Percentiles rank a stretch among this genome's conserved stretches.
phyloP scores from a whole-genome alignment of 2,797 vertebrate genomes.

The Allobates femoralis region DNA sequence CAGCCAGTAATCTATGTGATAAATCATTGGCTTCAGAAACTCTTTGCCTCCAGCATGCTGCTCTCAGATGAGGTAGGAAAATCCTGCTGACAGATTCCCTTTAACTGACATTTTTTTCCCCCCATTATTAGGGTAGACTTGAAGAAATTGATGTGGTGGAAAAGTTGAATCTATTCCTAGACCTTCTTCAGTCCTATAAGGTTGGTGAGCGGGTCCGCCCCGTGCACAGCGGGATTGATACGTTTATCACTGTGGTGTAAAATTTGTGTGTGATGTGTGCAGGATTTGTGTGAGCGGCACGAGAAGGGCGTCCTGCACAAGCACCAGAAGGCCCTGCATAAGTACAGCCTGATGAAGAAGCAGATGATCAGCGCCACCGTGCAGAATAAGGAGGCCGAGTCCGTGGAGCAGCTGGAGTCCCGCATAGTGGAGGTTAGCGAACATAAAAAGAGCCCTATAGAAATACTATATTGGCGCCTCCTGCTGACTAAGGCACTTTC shows the following conservation, averaged over 20 bases:
- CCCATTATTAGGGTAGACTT: conserved; percentile 84
- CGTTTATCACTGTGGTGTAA: background rate
- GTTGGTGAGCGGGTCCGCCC: conserved; percentile 74
- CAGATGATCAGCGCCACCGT: conserved; percentile 90
- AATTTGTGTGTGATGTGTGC: background rate
- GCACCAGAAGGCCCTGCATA: conserved; percentile 93
- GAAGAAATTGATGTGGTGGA: conserved; percentile 97
- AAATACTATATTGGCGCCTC: background rate
- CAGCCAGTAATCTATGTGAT: too few relatives aligned
- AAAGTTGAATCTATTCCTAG: conserved; percentile 94
- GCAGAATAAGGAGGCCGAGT: conserved; percentile 88
- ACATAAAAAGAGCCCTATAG: background rate
- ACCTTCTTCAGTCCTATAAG: conserved; percentile 95
- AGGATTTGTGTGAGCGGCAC: conserved; percentile 97
- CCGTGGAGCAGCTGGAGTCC: conserved; percentile 93
- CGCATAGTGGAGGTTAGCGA: conserved; percentile 89
- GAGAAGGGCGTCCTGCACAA: conserved; percentile 95
- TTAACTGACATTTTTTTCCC: background rate
- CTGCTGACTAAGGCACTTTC: background rate
- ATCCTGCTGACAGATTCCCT: too few relatives aligned
- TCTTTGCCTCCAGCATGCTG: too few relatives aligned
- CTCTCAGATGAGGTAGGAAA: too few relatives aligned
- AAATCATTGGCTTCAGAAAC: too few relatives aligned
- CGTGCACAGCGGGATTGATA: too few relatives aligned
- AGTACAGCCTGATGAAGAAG: conserved; percentile 93